phyloP scores from a whole-genome alignment of 1,140 invertebrate species.

The Drosophila bocqueti region DNA sequence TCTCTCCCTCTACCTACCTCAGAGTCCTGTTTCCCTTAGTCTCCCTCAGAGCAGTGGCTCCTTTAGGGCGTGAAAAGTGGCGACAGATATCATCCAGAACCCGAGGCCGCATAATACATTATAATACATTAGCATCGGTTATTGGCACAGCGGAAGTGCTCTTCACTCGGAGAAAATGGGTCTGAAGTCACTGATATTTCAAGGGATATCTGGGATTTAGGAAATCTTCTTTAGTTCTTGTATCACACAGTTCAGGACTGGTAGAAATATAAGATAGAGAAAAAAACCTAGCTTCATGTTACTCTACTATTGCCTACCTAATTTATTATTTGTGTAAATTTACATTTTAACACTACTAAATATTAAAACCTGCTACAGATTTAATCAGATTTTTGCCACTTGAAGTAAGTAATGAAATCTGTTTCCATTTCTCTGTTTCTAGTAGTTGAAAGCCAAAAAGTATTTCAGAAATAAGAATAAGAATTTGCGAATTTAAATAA shows the following conservation, averaged over 20 bases:
- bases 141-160: conserved; percentile 60
- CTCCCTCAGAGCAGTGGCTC: no score
- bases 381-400: no score
- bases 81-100: conserved; percentile 69
- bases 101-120: conserved; percentile 69
- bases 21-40: neutral
- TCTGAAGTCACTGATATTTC: neutral
- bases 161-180: conserved; percentile 9
- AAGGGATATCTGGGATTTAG: no score
- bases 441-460: conserved; percentile 1
- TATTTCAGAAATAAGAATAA: no score
- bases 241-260: neutral
- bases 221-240: neutral
- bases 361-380: no score
- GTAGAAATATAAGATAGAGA: no score
- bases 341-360: no score
- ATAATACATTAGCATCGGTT: conserved; percentile 73
- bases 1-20: neutral
- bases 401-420: neutral
- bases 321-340: no score
- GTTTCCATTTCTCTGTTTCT: neutral
- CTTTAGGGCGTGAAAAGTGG: neutral
- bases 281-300: no score
- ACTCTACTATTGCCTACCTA: no score
- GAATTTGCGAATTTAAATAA: no score